Base-by-base conservation (phyloP, 2,113 vertebrate genomes). In the Dromaius novaehollandiae region DNA sequence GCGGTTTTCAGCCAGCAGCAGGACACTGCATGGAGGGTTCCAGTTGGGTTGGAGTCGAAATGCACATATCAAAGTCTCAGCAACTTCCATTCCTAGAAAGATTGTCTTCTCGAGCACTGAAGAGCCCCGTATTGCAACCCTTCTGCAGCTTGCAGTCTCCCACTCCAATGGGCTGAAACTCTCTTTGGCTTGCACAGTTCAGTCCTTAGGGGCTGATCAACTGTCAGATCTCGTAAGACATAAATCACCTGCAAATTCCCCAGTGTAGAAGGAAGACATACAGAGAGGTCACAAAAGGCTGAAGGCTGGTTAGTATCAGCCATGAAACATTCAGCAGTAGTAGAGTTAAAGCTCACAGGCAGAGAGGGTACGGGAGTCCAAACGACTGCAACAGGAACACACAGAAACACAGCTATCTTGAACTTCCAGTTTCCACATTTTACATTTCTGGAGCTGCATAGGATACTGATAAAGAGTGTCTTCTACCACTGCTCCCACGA, bases 371-470 rank as follows among this genome's bases (percentile, higher is more conserved):
- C 16, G 55, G 8, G 11, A 86, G 12, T 51, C 51, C 22, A 60
- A 70, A 68, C 12, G 94, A 90, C 71, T 95, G 76, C 36, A 96
- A 90, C 6, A 83, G 51, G 50, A 60, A 34, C 56, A 60, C 30
- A 60, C 30, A 60, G 18, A 58, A 55, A 63, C 25, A 75, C 34
- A 85, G 22, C 15, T 89, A 85, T 89, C 66, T 85, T 87, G 46
- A 69, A 82, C 1, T 5, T n/a, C 50, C 7, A 22, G 22, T 32
- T 87, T 88, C 68, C 21, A 61, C 5, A 6, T 69, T 65, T 83
- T 38, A 55, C 3, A 20, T 50, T 81, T 58, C 86, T 90, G 60
- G 44, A 91, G 25, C 64, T 78, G 15, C 28, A 16, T 5, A 64
- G 38, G 66, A 83, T 21, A 80, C 53, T 80, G 78, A 93, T 82